These are phyloP conservation scores for Tortricodes alternella DNA, from an alignment of 2,888 invertebrate species.

Conservation along the genomic window DNA sequence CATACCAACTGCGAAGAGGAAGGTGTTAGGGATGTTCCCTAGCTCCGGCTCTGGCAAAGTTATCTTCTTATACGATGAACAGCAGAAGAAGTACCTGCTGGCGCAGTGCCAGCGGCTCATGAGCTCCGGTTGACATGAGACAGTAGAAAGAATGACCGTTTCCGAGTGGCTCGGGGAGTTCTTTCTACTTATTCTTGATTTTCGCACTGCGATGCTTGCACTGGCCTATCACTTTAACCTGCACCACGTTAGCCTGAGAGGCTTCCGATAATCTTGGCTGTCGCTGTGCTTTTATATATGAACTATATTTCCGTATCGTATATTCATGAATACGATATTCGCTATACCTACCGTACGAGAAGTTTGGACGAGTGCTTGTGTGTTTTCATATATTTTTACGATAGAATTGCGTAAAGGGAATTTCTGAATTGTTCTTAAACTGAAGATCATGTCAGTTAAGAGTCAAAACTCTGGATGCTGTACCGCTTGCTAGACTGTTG, in stretches of 20 bases:
- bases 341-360: neutral
- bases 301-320: slow-evolving; percentile 38
- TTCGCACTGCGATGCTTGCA: slow-evolving; percentile 63
- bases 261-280: slow-evolving; percentile 56
- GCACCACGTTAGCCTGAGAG: slow-evolving; percentile 66
- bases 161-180: slow-evolving; percentile 55
- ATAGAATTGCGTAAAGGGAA: too few species aligned
- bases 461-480: too few species aligned
- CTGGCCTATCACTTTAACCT: slow-evolving; percentile 70
- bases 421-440: too few species aligned
- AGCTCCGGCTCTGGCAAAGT: slow-evolving; percentile 84
- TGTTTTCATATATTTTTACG: slow-evolving; percentile 11
- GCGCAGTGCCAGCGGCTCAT: slow-evolving; percentile 71
- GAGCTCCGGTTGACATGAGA: slow-evolving; percentile 71
- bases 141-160: slow-evolving; percentile 64
- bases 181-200: slow-evolving; percentile 76
- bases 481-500: too few species aligned
- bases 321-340: slow-evolving; percentile 9
- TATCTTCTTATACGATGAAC: slow-evolving; percentile 73
- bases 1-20: slow-evolving; percentile 83
- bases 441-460: too few species aligned
- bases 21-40: slow-evolving; percentile 85
- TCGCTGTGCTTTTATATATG: slow-evolving; percentile 43
- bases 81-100: slow-evolving; percentile 69
- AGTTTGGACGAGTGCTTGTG: slow-evolving; percentile 5